Evolutionary conservation across 2,113 vertebrate species (phyloP), one percentile per base, ranked within the genome.

Genomic region (Vulpes lagopus): DNA sequence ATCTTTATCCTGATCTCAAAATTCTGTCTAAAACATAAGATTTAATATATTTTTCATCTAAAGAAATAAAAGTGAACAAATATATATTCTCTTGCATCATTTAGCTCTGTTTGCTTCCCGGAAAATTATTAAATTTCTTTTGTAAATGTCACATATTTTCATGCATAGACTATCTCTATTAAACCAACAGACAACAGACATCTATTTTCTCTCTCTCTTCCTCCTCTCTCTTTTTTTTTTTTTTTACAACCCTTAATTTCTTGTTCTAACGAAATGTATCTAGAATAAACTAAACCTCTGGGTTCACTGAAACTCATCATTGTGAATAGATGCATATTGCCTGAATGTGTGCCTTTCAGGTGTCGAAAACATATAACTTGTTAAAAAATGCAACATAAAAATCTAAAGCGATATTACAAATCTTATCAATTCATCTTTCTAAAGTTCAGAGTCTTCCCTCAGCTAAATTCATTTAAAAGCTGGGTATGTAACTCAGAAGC

Each of bases 341-440:
- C 85, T 83, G 27, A 78, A 74, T 57, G 12, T 49, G 53, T 89
- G 89, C 12, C 69, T 87, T 89, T 96, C 79, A 90, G 53, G 57
- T 43, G 94, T 80, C 90, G 76, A 94, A 96, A 96, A 95, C 60
- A 62, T 8, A 2, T 1, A 96, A 80, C 69, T 94, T 96, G 35
- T 59, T 96, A n/a, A 86, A 98, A 94, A 96, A 89, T 73, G 55
- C 71, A 89, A 67, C 78, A 94, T 88, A 88, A 94, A 91, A 91
- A 73, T 76, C 38, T 78, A 91, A 91, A 51, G 43, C 76, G 59
- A 32, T 53, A 57, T 30, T 71, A 91, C 55, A 96, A 88, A 43
- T 81, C 76, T 49, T 51, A 86, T 43, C 0, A 43, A 38, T 71
- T 76, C 25, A 91, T 82, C 38, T 65, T 90, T 85, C 71, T 88